Evolutionary conservation across 2,113 vertebrate species (phyloP).

Genomic region (Tricholaema leucomelas): DNA sequence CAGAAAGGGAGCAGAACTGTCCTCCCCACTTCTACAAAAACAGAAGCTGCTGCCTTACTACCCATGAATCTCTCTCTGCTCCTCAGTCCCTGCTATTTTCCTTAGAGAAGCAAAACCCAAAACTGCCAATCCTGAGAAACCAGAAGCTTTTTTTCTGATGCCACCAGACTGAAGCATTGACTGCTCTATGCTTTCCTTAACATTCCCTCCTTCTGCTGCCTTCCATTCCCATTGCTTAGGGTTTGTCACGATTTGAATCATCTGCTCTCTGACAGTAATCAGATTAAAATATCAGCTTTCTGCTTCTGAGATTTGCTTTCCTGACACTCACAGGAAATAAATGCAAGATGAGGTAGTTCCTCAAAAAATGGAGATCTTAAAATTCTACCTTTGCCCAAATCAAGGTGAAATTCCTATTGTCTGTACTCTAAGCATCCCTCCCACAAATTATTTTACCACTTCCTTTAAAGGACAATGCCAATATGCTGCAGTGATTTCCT

Average conservation of each 20-base stretch:
- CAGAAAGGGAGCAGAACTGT: not conserved
- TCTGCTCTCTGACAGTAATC: slow-evolving; percentile 43
- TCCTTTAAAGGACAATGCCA: not conserved
- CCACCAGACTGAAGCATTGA: not conserved
- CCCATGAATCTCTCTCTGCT: not conserved
- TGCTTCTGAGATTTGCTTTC: slow-evolving; percentile 10
- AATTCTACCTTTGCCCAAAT: not conserved
- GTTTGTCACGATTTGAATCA: slow-evolving; percentile 35
- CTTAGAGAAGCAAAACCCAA: not conserved
- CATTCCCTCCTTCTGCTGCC: not conserved
- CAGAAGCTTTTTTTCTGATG: not conserved
- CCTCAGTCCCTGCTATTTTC: not conserved
- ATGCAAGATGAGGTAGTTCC: slow-evolving; percentile 19
- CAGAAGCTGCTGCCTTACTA: not conserved
- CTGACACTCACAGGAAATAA: not conserved
- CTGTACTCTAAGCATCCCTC: not conserved
- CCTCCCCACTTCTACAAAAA: not conserved
- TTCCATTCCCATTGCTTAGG: not conserved
- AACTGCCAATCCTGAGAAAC: slow-evolving; percentile 13
- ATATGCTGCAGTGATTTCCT: slow-evolving; percentile 8
- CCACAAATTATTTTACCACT: not conserved
- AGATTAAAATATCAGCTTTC: slow-evolving; percentile 55
- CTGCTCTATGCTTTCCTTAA: not conserved
- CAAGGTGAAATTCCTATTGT: not conserved
- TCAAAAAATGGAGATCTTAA: slow-evolving; percentile 27